Conservation (phyloP, 2,113 vertebrate genomes). For the Haemorhous mexicanus region DNA sequence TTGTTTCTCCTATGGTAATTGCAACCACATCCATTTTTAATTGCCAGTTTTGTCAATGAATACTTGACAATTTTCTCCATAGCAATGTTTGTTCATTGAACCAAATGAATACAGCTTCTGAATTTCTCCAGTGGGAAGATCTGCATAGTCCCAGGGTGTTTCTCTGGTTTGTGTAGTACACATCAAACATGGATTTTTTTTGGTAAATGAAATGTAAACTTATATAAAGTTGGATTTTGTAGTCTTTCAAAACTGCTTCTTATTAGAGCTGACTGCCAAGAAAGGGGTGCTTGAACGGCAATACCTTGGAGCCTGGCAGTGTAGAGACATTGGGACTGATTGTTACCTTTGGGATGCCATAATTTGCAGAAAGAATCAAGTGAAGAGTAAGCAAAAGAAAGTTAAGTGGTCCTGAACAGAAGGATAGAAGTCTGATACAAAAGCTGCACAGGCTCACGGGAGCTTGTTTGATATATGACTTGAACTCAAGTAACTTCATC, state of each 20-base stretch:
- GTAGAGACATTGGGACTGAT: background rate
- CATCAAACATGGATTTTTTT: background rate
- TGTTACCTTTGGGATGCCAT: background rate
- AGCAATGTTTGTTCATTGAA: background rate
- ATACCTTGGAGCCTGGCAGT: background rate
- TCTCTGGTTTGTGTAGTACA: background rate
- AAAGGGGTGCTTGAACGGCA: background rate
- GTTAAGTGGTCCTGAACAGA: background rate
- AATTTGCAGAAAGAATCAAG: background rate
- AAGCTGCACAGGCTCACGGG: background rate
- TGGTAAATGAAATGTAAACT: background rate
- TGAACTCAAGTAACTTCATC: background rate
- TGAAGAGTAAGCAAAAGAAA: background rate
- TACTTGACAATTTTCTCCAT: background rate
- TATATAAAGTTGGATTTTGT: background rate
- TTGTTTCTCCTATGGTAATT: conserved; percentile 22
- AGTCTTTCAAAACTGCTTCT: background rate
- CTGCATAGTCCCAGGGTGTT: background rate
- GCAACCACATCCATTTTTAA: conserved; percentile 20
- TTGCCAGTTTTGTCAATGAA: conserved; percentile 14
- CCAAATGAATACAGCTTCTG: background rate
- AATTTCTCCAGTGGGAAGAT: conserved; percentile 12
- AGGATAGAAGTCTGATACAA: background rate
- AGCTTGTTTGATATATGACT: background rate
- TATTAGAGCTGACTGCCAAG: background rate